These are phyloP conservation scores for Trichechus manatus DNA, from an alignment of 2,113 vertebrate genomes.

Conservation along the genomic window DNA sequence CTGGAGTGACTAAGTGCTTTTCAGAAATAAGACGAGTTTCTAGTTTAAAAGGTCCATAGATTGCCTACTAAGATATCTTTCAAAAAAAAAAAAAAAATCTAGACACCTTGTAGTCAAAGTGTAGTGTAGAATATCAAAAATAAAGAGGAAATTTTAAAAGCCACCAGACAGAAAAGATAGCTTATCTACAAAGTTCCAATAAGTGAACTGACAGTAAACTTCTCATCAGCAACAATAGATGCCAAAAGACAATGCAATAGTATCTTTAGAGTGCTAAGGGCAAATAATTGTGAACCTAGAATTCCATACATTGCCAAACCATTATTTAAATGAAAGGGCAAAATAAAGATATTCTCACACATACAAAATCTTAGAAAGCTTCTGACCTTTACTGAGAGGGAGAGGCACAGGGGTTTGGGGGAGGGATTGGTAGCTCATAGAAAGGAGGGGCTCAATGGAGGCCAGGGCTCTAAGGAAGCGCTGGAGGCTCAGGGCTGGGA, in stretches of 20 bases:
- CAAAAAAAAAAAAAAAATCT: constrained; percentile 59
- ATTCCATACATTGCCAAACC: constrained; percentile 60
- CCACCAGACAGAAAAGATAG: constrained; percentile 68
- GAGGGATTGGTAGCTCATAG: not conserved
- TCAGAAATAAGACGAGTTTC: constrained; percentile 66
- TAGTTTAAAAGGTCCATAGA: constrained; percentile 58
- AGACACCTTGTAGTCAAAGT: constrained; percentile 68
- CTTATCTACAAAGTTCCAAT: constrained; percentile 74
- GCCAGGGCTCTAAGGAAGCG: not conserved
- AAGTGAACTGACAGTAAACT: constrained; percentile 76
- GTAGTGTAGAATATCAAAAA: constrained; percentile 66
- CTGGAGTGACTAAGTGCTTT: constrained; percentile 51
- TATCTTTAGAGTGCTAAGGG: constrained; percentile 70
- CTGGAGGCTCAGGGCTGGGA: not conserved
- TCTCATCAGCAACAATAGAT: constrained; percentile 79
- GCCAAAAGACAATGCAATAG: constrained; percentile 73
- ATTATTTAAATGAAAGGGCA: constrained; percentile 68
- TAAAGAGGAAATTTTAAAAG: constrained; percentile 77
- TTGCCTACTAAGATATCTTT: constrained; percentile 53
- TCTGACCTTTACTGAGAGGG: constrained; percentile 29
- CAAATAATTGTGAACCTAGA: constrained; percentile 53
- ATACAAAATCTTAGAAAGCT: constrained; percentile 66
- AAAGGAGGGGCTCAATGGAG: not conserved
- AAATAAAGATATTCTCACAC: constrained; percentile 69
- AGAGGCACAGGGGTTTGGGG: not conserved